These are phyloP conservation scores for Cirrhinus mrigala DNA, from an alignment of 2,797 vertebrate species.

Conservation along the genomic window DNA sequence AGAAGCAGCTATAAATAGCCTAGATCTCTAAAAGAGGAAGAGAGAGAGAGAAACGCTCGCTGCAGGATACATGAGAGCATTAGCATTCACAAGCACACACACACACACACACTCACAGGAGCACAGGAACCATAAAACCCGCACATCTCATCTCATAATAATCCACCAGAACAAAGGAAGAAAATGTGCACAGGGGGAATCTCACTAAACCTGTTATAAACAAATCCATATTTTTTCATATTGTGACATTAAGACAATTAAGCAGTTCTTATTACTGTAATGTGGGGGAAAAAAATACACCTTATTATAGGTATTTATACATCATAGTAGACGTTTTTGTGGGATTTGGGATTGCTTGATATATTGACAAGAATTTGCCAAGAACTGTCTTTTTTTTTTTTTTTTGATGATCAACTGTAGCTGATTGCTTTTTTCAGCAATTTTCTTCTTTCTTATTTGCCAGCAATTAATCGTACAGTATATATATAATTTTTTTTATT, in stretches of 20 bases:
- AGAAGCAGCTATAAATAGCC: constrained; percentile 28
- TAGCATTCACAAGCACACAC: constrained; percentile 17
- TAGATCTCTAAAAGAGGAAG: constrained; percentile 16
- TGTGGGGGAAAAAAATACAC: too few relatives aligned
- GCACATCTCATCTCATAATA: constrained; percentile 17
- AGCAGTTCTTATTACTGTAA: not conserved
- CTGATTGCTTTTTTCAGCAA: not conserved
- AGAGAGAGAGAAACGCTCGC: constrained; percentile 6
- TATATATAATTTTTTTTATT: not conserved
- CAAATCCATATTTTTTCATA: not conserved
- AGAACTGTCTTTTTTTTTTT: not conserved
- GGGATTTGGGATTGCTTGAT: not conserved
- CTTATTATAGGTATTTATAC: not conserved
- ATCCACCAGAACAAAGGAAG: constrained; percentile 2
- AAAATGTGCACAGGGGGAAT: not conserved
- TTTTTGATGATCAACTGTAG: not conserved
- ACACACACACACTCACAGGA: not conserved
- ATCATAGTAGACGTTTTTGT: not conserved
- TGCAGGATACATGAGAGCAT: constrained; percentile 33
- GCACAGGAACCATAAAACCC: constrained; percentile 4
- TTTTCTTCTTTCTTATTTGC: too few relatives aligned
- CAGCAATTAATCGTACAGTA: not conserved
- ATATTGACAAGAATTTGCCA: not conserved
- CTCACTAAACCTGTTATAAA: not conserved
- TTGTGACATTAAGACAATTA: constrained; percentile 8